phyloP scores from a whole-genome alignment of 2,113 vertebrate species.

The Nibea coibor region DNA sequence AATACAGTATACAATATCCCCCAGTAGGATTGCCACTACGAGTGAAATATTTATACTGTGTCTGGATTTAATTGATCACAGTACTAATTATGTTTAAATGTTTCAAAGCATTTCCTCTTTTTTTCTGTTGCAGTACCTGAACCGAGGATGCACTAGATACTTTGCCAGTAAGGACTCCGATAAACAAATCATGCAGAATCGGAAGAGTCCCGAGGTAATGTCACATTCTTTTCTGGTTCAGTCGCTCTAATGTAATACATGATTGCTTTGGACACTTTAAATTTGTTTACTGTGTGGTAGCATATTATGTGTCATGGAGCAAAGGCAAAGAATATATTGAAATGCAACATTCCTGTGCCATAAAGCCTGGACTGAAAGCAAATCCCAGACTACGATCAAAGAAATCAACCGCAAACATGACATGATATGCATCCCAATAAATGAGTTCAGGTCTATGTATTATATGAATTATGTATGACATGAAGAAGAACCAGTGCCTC shows the following conservation, averaged over 20 bases:
- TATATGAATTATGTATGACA: slow-evolving; percentile 67
- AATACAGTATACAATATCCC: slow-evolving; percentile 28
- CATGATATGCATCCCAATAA: slow-evolving; percentile 31
- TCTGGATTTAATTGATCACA: slow-evolving; percentile 27
- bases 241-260: not conserved
- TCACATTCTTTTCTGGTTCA: not conserved
- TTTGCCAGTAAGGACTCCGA: slow-evolving; percentile 96
- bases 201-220: slow-evolving; percentile 96
- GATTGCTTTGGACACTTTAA: not conserved
- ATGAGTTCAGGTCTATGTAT: slow-evolving; percentile 56
- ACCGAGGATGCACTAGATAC: slow-evolving; percentile 95
- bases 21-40: slow-evolving; percentile 5
- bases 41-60: not conserved
- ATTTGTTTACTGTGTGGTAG: not conserved
- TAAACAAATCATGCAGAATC: slow-evolving; percentile 95
- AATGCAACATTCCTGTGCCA: not conserved
- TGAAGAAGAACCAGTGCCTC: slow-evolving; percentile 25
- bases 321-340: not conserved
- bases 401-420: slow-evolving; percentile 12
- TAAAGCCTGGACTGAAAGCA: not conserved
- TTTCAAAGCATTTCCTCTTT: slow-evolving; percentile 27
- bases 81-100: slow-evolving; percentile 34
- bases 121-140: slow-evolving; percentile 89
- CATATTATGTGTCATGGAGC: not conserved
- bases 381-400: not conserved